Conservation (phyloP, 2,113 vertebrate genomes). For the Mesoclemmys tuberculata region DNA sequence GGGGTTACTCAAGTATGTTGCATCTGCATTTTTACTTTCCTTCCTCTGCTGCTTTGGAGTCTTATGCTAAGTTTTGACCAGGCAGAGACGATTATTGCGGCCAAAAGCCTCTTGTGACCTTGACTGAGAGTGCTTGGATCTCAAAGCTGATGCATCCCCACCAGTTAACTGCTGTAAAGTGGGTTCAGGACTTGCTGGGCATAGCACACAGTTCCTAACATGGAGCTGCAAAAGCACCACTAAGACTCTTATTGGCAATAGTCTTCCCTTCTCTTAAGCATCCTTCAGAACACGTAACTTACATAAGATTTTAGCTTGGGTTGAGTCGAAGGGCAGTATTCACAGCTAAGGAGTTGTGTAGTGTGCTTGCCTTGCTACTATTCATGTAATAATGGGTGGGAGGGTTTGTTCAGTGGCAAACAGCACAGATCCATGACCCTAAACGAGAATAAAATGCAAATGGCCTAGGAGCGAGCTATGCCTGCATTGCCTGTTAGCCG, state of each 20-base stretch:
- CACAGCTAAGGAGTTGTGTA: background rate
- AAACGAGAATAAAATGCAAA: background rate
- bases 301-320: background rate
- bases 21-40: background rate
- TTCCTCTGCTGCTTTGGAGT: background rate
- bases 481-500: background rate
- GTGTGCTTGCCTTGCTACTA: background rate
- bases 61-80: background rate
- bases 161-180: background rate
- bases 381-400: background rate
- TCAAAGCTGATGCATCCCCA: background rate
- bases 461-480: background rate
- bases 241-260: background rate
- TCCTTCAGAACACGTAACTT: background rate
- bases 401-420: background rate
- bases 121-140: background rate
- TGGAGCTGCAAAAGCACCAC: background rate
- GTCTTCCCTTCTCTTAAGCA: accelerated
- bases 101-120: background rate
- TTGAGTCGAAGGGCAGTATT: background rate
- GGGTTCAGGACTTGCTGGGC: background rate
- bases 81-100: background rate
- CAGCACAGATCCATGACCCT: background rate
- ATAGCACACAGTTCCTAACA: background rate
- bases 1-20: background rate